These are phyloP conservation scores for Drosophila paulistorum DNA, from an alignment of 1,140 invertebrate genomes.

Conservation along the genomic window DNA sequence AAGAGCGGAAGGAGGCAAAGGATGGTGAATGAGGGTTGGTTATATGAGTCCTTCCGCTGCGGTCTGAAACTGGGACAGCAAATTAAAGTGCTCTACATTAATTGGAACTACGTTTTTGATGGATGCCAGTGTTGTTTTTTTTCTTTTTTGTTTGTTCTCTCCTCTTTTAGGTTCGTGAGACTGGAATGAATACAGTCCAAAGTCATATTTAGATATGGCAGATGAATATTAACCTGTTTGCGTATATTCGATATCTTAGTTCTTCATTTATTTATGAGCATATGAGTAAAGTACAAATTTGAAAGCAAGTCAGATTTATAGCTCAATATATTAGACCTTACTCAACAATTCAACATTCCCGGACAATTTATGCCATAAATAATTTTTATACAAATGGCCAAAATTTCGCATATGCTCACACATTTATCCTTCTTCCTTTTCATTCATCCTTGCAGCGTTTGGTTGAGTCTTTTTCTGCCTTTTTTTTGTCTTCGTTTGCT, in stretches of 20 bases:
- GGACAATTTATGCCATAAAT: constrained; percentile 14
- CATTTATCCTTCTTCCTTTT: neutral
- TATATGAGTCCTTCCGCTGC: constrained; percentile 22
- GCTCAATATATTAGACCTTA: constrained; percentile 13
- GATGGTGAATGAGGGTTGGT: constrained; percentile 9
- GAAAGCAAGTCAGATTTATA: constrained; percentile 6
- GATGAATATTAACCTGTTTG: constrained; percentile 2
- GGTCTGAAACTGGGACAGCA: constrained; percentile 55
- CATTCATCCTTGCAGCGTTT: neutral
- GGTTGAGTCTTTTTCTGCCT: neutral
- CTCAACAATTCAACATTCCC: constrained; percentile 12
- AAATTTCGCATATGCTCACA: constrained; percentile 50
- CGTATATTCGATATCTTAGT: neutral
- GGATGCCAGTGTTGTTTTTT: constrained; percentile 21
- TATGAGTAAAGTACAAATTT: neutral
- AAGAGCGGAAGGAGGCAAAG: neutral
- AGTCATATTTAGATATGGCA: neutral
- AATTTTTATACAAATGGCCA: constrained; percentile 40
- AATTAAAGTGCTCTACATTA: constrained; percentile 66
- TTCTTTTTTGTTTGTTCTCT: neutral
- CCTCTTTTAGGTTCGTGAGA: too few species aligned
- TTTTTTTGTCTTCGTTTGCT: constrained; percentile 6
- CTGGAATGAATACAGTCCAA: neutral
- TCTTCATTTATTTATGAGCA: constrained; percentile 11
- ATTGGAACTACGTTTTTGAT: constrained; percentile 53